Percentiles rank a stretch among this genome's conserved stretches.
Evolutionary conservation across 2,888 invertebrate genomes (phyloP).

Genomic region (Epirrhoe alternata): DNA sequence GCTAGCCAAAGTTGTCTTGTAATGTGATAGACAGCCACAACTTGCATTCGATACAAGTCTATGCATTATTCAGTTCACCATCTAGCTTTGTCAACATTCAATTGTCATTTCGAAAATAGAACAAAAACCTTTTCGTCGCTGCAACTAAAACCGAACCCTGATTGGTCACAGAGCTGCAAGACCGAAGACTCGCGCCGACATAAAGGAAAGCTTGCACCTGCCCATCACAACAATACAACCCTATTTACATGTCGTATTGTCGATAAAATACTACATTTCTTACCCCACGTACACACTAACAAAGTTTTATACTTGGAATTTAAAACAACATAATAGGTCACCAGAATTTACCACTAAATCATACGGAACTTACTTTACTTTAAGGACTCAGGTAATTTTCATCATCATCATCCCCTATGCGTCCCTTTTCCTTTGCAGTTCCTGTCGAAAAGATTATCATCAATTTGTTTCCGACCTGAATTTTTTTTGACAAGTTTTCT

Average conservation of each 20-base stretch:
- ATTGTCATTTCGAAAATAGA: neutral
- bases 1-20: too few species aligned
- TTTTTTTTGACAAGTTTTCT: too few species aligned
- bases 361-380: too few species aligned
- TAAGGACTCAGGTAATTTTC: too few species aligned
- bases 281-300: too few species aligned
- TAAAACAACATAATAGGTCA: too few species aligned
- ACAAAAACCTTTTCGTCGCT: conserved; percentile 43
- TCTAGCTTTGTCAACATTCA: conserved; percentile 1
- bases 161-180: conserved; percentile 46
- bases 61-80: neutral
- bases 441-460: too few species aligned
- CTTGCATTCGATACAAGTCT: neutral
- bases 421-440: too few species aligned
- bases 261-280: conserved; percentile 33
- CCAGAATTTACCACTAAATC: too few species aligned
- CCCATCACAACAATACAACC: conserved; percentile 48
- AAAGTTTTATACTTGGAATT: too few species aligned
- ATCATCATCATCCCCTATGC: too few species aligned
- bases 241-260: conserved; percentile 48
- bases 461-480: too few species aligned
- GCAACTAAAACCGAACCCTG: conserved; percentile 50
- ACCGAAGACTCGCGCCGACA: conserved; percentile 53
- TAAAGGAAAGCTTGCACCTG: conserved; percentile 69
- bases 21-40: neutral